Evolutionary conservation across 2,888 invertebrate species (phyloP).

Genomic region (Boloria selene): DNA sequence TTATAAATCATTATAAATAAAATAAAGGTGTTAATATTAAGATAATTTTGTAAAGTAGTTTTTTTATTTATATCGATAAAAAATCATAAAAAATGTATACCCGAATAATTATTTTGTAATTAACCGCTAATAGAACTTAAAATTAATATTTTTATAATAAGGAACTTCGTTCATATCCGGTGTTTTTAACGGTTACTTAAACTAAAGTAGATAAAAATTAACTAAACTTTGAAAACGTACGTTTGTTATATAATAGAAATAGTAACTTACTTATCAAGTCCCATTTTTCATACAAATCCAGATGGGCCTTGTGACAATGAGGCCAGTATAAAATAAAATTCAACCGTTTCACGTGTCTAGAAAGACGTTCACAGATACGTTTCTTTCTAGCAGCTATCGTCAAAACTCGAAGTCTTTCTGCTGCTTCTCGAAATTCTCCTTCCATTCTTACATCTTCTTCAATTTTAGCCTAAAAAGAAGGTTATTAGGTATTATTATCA

Average conservation of each 20-base stretch:
- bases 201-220: no score
- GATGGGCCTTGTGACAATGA: slow-evolving; percentile 69
- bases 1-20: no score
- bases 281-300: slow-evolving; percentile 74
- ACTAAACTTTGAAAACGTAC: no score
- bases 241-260: background rate
- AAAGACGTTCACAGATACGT: slow-evolving; percentile 61
- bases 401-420: slow-evolving; percentile 56
- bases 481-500: background rate
- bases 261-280: slow-evolving; percentile 61
- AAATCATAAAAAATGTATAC: no score
- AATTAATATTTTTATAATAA: no score
- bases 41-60: no score
- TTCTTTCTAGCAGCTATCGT: slow-evolving; percentile 69
- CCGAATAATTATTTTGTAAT: no score
- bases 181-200: no score
- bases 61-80: no score
- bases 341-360: slow-evolving; percentile 44
- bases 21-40: no score
- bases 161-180: no score
- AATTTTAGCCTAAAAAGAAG: slow-evolving; percentile 53
- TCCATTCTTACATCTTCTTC: slow-evolving; percentile 54
- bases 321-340: slow-evolving; percentile 77
- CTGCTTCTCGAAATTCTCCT: slow-evolving; percentile 53
- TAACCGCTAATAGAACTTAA: no score